Percentiles rank a stretch among this genome's conserved stretches.
These are phyloP conservation scores for Polietes domitor DNA, from an alignment of 2,888 invertebrate genomes.

Conservation along the genomic window DNA sequence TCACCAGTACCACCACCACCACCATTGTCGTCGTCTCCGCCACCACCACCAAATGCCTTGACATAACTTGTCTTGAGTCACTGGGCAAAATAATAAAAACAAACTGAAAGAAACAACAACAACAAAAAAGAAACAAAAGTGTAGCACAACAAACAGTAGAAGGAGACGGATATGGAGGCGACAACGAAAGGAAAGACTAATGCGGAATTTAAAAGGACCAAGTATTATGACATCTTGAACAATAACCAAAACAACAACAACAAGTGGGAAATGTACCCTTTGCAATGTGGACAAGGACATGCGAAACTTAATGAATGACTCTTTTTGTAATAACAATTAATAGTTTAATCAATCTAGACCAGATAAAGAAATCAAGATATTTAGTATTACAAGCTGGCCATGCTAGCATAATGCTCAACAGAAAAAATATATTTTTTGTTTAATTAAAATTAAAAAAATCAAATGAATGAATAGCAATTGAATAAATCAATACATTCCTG, in stretches of 20 bases:
- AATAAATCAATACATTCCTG: no score
- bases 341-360: no score
- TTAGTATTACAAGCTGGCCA: no score
- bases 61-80: conserved; percentile 40
- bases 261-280: neutral
- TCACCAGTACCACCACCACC: neutral
- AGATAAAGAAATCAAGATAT: no score
- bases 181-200: neutral
- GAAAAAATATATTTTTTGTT: no score
- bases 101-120: conserved; percentile 6
- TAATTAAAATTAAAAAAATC: no score
- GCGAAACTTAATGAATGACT: no score
- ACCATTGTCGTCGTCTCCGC: neutral
- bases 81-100: neutral
- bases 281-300: no score
- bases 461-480: no score
- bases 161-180: neutral
- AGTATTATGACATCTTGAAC: neutral
- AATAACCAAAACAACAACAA: neutral
- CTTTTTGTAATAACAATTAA: no score
- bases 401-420: no score
- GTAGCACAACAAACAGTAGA: conserved; percentile 4
- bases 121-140: neutral
- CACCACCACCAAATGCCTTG: conserved; percentile 30
- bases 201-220: neutral